phyloP scores from a whole-genome alignment of 2,888 invertebrate genomes.

The Papilio gigon region DNA sequence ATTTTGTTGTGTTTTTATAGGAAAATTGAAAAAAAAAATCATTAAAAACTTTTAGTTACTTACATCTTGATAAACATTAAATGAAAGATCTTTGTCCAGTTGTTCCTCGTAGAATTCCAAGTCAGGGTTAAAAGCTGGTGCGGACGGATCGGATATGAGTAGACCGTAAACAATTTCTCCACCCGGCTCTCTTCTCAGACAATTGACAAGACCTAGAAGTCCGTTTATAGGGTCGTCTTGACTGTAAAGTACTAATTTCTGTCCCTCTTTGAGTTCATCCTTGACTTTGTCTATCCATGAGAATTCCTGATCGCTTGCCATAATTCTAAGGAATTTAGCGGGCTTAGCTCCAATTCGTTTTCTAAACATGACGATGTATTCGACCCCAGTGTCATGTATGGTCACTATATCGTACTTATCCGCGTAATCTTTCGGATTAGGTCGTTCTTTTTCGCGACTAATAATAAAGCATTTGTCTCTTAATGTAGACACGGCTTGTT shows the following conservation, averaged over 20 bases:
- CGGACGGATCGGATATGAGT: constrained; percentile 84
- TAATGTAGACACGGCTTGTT: constrained; percentile 74
- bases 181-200: constrained; percentile 90
- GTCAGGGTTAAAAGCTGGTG: constrained; percentile 85
- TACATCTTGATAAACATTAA: constrained; percentile 88
- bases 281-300: constrained; percentile 80
- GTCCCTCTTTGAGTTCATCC: constrained; percentile 69
- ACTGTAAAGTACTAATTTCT: constrained; percentile 85
- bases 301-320: constrained; percentile 66
- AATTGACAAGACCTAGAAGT: constrained; percentile 93
- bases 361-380: constrained; percentile 80
- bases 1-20: not conserved
- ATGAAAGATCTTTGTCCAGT: constrained; percentile 87
- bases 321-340: constrained; percentile 75
- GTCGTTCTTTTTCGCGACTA: constrained; percentile 80
- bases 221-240: constrained; percentile 88
- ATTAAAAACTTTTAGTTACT: constrained; percentile 48
- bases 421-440: constrained; percentile 69
- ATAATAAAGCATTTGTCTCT: constrained; percentile 84
- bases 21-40: not conserved
- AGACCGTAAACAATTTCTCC: constrained; percentile 85
- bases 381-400: constrained; percentile 74
- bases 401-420: constrained; percentile 77
- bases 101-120: constrained; percentile 86
- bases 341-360: constrained; percentile 74